These are phyloP conservation scores for Dasypogon diadema DNA, from an alignment of 2,888 invertebrate genomes.

Conservation along the genomic window DNA sequence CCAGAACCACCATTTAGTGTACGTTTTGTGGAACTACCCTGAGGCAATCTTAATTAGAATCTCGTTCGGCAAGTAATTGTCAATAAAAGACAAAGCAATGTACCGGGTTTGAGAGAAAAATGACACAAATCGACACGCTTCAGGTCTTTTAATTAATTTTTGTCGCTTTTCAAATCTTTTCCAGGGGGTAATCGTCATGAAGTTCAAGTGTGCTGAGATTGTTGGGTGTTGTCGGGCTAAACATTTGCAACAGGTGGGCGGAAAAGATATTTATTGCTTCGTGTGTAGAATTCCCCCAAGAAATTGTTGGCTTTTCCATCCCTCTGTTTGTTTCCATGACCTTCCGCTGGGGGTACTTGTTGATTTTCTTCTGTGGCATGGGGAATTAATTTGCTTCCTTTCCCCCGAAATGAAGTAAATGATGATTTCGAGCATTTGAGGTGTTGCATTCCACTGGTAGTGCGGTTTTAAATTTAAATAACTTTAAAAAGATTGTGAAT, in stretches of 20 bases:
- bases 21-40: neutral
- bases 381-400: neutral
- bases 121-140: constrained; percentile 33
- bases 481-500: no score
- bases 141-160: constrained; percentile 43
- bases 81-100: constrained; percentile 7
- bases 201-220: neutral
- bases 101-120: neutral
- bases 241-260: neutral
- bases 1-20: neutral
- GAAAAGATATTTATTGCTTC: neutral
- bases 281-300: neutral
- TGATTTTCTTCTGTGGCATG: neutral
- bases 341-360: neutral
- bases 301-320: neutral
- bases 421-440: neutral
- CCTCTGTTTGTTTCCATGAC: neutral
- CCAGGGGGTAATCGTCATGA: neutral
- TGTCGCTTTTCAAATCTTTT: neutral
- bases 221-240: neutral
- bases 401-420: no score
- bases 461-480: no score
- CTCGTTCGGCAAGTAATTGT: constrained; percentile 28
- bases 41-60: constrained; percentile 36
- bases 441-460: neutral